Conservation (phyloP, 2,888 invertebrate genomes). For the Macrosiphum euphorbiae region DNA sequence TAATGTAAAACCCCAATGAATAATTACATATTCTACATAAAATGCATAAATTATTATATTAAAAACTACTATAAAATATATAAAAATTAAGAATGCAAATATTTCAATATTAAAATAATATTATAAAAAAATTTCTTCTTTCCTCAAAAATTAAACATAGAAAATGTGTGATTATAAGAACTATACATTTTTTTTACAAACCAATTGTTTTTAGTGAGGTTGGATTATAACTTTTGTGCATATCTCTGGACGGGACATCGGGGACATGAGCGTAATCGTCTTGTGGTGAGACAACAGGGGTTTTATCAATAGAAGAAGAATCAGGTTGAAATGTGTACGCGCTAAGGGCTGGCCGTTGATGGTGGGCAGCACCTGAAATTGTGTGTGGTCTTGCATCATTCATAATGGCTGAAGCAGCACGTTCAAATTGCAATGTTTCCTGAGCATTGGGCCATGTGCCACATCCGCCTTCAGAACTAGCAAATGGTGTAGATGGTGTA, state of each 20-base stretch:
- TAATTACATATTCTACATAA: not conserved
- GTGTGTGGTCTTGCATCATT: conserved; percentile 89
- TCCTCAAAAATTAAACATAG: not conserved
- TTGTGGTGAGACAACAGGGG: conserved; percentile 68
- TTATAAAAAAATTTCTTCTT: not conserved
- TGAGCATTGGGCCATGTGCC: conserved; percentile 83
- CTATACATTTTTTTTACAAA: conserved; percentile 69
- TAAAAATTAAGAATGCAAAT: not conserved
- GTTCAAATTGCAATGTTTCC: conserved; percentile 81
- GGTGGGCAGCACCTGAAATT: conserved; percentile 82
- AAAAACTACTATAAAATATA: not conserved
- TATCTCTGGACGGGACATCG: conserved; percentile 59
- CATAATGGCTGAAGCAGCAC: conserved; percentile 81
- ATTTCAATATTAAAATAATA: not conserved
- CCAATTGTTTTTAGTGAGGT: conserved; percentile 52
- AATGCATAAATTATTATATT: not conserved
- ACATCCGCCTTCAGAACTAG: conserved; percentile 60
- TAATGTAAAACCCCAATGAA: not conserved
- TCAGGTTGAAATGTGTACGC: conserved; percentile 90
- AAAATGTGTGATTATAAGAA: not conserved
- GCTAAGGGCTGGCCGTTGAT: conserved; percentile 81
- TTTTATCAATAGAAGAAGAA: conserved; percentile 66
- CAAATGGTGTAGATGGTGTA: conserved; percentile 62
- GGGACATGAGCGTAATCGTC: conserved; percentile 66
- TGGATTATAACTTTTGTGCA: conserved; percentile 52